A percentile compares a stretch with the other conserved stretches of the same genome.
These are phyloP conservation scores for Bothrops jararaca DNA, from an alignment of 2,113 vertebrate species.

Conservation along the genomic window DNA sequence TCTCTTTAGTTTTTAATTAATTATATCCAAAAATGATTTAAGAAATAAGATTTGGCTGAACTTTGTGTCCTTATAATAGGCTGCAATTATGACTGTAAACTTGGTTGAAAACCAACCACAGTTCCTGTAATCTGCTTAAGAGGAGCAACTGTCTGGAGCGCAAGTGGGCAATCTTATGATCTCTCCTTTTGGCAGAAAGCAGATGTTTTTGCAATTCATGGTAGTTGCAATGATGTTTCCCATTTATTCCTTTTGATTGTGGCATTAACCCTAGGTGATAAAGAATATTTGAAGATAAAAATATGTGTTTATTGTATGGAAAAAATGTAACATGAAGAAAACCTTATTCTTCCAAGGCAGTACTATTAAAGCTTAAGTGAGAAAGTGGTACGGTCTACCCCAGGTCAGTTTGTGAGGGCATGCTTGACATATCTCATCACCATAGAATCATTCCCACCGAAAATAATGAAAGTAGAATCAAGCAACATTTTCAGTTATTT, in stretches of 20 bases:
- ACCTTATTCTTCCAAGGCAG: background rate
- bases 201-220: background rate
- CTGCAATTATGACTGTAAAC: background rate
- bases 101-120: background rate
- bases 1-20: background rate
- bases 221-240: background rate
- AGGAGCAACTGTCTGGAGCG: background rate
- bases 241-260: background rate
- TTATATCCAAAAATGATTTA: background rate
- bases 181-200: background rate
- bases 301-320: background rate
- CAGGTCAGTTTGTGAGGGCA: background rate
- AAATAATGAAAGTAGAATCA: background rate
- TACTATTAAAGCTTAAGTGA: background rate
- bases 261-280: background rate
- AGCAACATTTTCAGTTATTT: background rate
- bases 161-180: too few species aligned
- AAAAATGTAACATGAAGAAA: background rate
- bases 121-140: background rate
- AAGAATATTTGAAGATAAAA: background rate
- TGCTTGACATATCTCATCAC: background rate
- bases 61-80: background rate
- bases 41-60: background rate
- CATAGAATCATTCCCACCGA: background rate
- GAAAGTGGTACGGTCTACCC: background rate